These are phyloP conservation scores for Poeciliopsis retropinna DNA, from an alignment of 2,113 vertebrate species.

Conservation along the genomic window DNA sequence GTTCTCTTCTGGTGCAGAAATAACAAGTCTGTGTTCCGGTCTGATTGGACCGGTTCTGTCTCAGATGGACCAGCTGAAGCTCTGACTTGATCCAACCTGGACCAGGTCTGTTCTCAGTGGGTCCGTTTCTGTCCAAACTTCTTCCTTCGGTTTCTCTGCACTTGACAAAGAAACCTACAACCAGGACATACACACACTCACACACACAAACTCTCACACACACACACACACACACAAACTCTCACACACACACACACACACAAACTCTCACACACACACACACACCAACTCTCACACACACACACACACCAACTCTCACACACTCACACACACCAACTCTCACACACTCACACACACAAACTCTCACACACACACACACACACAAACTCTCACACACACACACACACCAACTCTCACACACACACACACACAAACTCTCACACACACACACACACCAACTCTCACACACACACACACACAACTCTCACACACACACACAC, in stretches of 20 bases:
- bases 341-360: constrained; percentile 2
- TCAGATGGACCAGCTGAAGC: no score
- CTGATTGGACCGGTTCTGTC: no score
- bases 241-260: constrained; percentile 4
- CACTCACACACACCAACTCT: no score
- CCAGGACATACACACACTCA: no score
- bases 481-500: no score
- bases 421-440: background rate
- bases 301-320: background rate
- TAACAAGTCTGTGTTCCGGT: no score
- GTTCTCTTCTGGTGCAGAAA: no score
- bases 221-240: background rate
- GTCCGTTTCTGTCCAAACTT: no score
- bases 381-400: background rate
- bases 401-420: constrained; percentile 1
- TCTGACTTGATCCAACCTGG: no score
- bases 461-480: constrained; percentile 4
- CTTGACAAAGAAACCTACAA: no score
- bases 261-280: constrained; percentile 6
- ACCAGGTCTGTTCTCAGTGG: no score
- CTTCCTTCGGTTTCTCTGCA: no score
- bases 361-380: background rate
- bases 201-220: background rate
- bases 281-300: background rate
- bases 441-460: background rate